Evolutionary conservation across 2,797 vertebrate genomes (phyloP).

Genomic region (Borostomias antarcticus): DNA sequence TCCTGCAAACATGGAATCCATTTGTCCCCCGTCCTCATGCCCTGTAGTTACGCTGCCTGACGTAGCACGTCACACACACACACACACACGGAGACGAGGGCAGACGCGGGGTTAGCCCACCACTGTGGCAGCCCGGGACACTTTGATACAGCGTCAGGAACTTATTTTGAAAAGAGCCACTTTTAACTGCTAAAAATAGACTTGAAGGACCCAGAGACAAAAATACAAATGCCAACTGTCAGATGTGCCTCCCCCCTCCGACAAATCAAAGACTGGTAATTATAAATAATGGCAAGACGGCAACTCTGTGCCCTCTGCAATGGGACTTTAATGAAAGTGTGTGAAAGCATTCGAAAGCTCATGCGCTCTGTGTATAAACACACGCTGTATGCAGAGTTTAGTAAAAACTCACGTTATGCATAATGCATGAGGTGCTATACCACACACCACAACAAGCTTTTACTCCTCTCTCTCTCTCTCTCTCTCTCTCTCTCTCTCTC

Average conservation of each 20-base stretch:
- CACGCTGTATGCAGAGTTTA: background rate
- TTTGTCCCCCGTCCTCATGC: constrained; percentile 69
- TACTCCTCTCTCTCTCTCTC: background rate
- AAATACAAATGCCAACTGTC: constrained; percentile 53
- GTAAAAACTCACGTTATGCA: background rate
- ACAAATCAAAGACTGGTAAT: constrained; percentile 40
- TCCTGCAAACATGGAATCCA: constrained; percentile 81
- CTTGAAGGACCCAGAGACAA: constrained; percentile 40
- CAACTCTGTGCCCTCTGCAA: constrained; percentile 18
- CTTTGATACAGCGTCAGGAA: constrained; percentile 62
- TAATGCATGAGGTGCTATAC: background rate
- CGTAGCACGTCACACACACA: constrained; percentile 44
- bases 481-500: constrained; percentile 5
- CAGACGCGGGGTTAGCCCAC: constrained; percentile 45
- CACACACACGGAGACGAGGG: constrained; percentile 39
- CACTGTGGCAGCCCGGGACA: constrained; percentile 46
- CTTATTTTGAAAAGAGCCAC: constrained; percentile 64
- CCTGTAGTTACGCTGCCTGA: constrained; percentile 62
- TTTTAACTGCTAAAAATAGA: constrained; percentile 66
- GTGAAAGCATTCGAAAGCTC: background rate
- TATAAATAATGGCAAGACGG: constrained; percentile 28
- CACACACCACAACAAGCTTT: background rate
- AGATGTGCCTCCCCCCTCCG: constrained; percentile 34
- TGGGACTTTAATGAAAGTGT: constrained; percentile 24
- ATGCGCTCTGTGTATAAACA: constrained; percentile 4